Evolutionary conservation across 2,113 vertebrate genomes (phyloP).

Genomic region (Trematocara nigrifrons): DNA sequence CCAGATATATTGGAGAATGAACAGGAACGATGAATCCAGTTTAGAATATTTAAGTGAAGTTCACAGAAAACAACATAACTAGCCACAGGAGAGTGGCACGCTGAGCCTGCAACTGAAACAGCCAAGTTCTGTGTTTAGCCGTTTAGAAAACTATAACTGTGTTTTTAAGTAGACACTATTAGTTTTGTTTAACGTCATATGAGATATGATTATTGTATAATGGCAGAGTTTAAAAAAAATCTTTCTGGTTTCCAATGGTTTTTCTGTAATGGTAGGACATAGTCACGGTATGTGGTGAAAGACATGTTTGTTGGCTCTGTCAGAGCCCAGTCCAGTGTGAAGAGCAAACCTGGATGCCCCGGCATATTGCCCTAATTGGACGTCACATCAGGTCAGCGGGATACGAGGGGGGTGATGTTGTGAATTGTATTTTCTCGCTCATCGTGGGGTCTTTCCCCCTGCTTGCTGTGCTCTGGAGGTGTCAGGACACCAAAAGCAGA

Average conservation of each 20-base stretch:
- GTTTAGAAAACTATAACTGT: not conserved
- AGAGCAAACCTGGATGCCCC: not conserved
- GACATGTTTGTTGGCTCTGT: conserved; percentile 3
- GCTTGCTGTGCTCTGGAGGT: conserved; percentile 45
- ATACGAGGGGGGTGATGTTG: conserved; percentile 22
- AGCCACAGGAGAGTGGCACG: conserved; percentile 62
- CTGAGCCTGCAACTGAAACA: conserved; percentile 26
- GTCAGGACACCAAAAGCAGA: conserved; percentile 40
- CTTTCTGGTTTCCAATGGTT: not conserved
- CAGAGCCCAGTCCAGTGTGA: conserved; percentile 17
- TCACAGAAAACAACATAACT: conserved; percentile 67
- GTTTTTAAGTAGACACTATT: not conserved
- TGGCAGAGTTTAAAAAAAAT: not conserved
- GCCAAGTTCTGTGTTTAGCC: conserved; percentile 23
- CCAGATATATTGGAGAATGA: conserved; percentile 59
- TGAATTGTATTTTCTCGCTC: conserved; percentile 64
- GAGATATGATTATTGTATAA: not conserved
- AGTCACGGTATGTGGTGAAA: not conserved
- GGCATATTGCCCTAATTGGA: conserved; percentile 30
- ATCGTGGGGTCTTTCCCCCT: conserved; percentile 53
- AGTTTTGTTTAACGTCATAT: not conserved
- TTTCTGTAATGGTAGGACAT: not conserved
- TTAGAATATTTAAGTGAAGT: conserved; percentile 67
- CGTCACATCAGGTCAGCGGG: conserved; percentile 49
- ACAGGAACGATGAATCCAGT: conserved; percentile 57